phyloP scores from a whole-genome alignment of 2,888 invertebrate species.

The Melipona beecheii region DNA sequence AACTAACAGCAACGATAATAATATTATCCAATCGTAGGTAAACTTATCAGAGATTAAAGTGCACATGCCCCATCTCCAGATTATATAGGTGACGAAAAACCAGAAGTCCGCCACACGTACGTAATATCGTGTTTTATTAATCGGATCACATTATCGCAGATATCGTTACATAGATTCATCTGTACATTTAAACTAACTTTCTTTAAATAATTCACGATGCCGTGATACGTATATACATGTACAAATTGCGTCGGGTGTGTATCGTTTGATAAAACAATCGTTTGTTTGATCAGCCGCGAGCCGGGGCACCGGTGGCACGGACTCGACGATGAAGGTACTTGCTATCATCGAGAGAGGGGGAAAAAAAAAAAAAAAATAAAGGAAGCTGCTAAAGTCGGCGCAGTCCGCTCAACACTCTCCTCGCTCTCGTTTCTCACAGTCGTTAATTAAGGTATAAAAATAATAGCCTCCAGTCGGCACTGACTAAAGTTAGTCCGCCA shows the following conservation, averaged over 20 bases:
- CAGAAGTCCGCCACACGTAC: conserved; percentile 40
- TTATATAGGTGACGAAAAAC: neutral
- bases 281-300: conserved; percentile 35
- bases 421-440: conserved; percentile 52
- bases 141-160: conserved; percentile 80
- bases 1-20: neutral
- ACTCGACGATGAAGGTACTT: conserved; percentile 43
- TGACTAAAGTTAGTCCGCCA: conserved; percentile 57
- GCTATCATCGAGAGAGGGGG: conserved; percentile 38
- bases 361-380: conserved; percentile 13
- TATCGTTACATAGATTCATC: conserved; percentile 77
- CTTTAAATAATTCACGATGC: conserved; percentile 77
- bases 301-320: conserved; percentile 27
- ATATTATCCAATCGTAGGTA: neutral
- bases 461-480: conserved; percentile 80
- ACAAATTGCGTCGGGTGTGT: conserved; percentile 59
- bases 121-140: conserved; percentile 79
- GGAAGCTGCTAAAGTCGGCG: conserved; percentile 64
- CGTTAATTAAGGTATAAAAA: conserved; percentile 79
- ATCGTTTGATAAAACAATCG: conserved; percentile 62
- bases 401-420: conserved; percentile 55
- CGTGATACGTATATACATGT: conserved; percentile 60
- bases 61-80: too few species aligned
- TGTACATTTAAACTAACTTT: conserved; percentile 78
- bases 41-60: neutral